Base-by-base conservation (phyloP, 2,888 invertebrate genomes). In the Eubasilissa splendida region DNA sequence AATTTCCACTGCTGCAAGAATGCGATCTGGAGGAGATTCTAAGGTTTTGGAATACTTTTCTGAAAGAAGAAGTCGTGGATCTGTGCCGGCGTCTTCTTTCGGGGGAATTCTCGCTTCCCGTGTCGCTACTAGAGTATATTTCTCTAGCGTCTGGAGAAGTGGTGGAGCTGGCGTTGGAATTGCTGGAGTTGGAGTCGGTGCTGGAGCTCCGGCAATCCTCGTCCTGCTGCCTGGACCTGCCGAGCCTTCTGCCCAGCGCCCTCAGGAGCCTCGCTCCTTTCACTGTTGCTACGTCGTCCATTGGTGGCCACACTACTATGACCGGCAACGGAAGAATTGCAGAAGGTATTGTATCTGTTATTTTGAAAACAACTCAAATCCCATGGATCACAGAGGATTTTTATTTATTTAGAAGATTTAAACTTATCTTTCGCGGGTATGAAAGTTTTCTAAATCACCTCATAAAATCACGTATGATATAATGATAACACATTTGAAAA, bases 11-110 rank as follows among this genome's bases (percentile, higher is more conserved):
- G 80, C 91, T 92, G 87, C 92, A 92, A 66, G 94, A 94, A 76
- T 93, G 91, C 4, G 94, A 93, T 77, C 94, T 91, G 14, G 91
- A 90, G 12, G 93, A 90, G 60, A 94, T 88, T 85, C 91, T 93
- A 73, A 95, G 88, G 85, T 91, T 94, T 87, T 95, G 93, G 86
- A 95, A 94, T 68, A 94, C 94, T 82, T 93, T 93, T n/a, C 94
- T 91, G 79, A 95, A 89, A 63, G 94, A 94, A 53, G 94, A 93
- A 1, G 92, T 91, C 52, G 86, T 86, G 2, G 93, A 93, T 81
- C 92, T 91, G 82, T 88, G 87, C 11, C 89, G 88, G 77, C 88
- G 89, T 7, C 87, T 87, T 73, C 89, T 90, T 68, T 91, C 91
- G 22, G 92, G 92, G 82, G 91, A 90, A 74, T 92, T 93, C 71